Evolutionary conservation across 2,888 invertebrate species (phyloP).

Genomic region (Rambutsinella grinnellia): DNA sequence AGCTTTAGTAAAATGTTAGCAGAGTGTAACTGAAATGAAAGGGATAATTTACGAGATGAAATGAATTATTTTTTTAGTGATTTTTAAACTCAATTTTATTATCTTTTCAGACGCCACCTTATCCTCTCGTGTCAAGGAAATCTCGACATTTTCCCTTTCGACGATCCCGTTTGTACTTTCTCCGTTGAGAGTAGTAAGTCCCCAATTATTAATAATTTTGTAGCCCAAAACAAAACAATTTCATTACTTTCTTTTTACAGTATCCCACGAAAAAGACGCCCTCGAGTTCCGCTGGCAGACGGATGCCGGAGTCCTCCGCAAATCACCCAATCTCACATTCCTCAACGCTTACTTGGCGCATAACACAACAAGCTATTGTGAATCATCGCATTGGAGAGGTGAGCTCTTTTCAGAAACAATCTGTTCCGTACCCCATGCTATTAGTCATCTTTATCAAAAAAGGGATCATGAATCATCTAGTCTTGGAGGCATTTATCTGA

Average conservation of each 20-base stretch:
- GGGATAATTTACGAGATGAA: no score
- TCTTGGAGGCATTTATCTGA: no score
- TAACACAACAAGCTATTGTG: conserved; percentile 90
- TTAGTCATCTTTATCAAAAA: no score
- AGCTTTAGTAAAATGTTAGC: no score
- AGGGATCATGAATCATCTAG: no score
- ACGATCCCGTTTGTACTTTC: conserved; percentile 95
- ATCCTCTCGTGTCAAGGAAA: conserved; percentile 90
- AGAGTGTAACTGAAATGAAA: no score
- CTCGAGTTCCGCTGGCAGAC: conserved; percentile 94
- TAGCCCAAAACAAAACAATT: background rate
- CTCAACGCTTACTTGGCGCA: conserved; percentile 93
- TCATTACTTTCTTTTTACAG: conserved; percentile 72
- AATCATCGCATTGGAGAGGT: conserved; percentile 94
- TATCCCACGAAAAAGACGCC: conserved; percentile 91
- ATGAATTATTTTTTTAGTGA: background rate
- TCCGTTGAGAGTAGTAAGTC: conserved; percentile 96
- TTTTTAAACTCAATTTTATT: background rate
- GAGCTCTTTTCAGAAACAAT: conserved; percentile 71
- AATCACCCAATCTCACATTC: conserved; percentile 88
- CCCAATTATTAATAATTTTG: background rate
- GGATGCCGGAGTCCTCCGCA: conserved; percentile 87
- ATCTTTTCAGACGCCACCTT: conserved; percentile 82
- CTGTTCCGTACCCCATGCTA: no score
- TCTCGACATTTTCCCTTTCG: conserved; percentile 94